These are phyloP conservation scores for Trialeurodes vaporariorum DNA, from an alignment of 1,140 invertebrate genomes.

Conservation along the genomic window DNA sequence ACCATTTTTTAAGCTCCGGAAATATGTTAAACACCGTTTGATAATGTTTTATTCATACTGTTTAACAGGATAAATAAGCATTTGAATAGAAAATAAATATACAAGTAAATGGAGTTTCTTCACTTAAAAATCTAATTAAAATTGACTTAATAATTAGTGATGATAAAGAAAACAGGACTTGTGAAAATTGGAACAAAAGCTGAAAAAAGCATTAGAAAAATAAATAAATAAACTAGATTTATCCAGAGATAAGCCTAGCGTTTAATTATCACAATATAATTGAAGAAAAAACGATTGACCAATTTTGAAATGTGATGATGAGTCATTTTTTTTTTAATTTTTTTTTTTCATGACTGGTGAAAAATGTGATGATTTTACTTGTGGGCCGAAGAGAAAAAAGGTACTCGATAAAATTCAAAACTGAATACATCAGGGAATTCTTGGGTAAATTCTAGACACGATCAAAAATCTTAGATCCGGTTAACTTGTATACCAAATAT, in stretches of 20 bases:
- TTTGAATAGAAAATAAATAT: neutral
- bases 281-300: neutral
- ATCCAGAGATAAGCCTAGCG: neutral
- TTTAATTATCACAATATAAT: neutral
- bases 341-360: too few relatives aligned
- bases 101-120: too few relatives aligned
- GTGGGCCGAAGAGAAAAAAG: too few relatives aligned
- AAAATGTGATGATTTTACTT: neutral
- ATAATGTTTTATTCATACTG: too few relatives aligned
- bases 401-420: neutral
- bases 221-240: neutral
- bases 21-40: too few relatives aligned
- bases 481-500: constrained; percentile 1
- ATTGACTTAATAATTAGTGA: neutral
- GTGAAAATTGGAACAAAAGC: neutral
- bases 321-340: too few relatives aligned
- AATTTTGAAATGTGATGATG: neutral
- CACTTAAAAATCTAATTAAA: too few relatives aligned
- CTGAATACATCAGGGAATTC: neutral
- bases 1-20: neutral
- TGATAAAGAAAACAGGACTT: neutral
- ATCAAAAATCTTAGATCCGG: neutral
- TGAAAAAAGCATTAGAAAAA: neutral
- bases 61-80: too few relatives aligned
- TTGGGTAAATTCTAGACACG: neutral